Evolutionary conservation across 2,888 invertebrate genomes (phyloP), one percentile per base, ranked within the genome.

Genomic region (Campoletis raptor): DNA sequence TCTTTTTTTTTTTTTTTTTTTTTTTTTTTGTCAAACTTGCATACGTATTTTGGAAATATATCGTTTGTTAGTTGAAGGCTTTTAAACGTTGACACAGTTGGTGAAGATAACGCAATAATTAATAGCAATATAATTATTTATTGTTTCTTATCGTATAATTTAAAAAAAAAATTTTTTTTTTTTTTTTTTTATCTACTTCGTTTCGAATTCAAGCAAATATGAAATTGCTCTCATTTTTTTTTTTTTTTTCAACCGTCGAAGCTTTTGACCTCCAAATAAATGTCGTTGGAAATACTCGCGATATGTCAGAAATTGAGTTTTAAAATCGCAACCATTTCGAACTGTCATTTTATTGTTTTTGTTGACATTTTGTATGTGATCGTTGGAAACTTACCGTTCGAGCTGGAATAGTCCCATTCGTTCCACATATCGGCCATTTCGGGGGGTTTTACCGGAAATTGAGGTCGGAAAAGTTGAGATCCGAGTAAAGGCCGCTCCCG

Each of bases 321-420:
- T 15, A 1, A 15, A 30, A 30, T 61, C 10, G 67, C n/a, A 18
- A 40, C 9, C 12, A 30, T 21, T 8, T 18, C 8, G 9, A 9
- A 8, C 21, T 21, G 9, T 37, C 9, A n/a, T 37, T 18, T 54
- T n/a, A n/a, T 54, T 73, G 7, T 37, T 30, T 30, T 30, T 1
- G n/a, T 66, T 66, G 45, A 70, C 21, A 10, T 5, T 5, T 72
- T 4, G 36, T n/a, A 52, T 40, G 12, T 15, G 0, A 21, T 21
- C 6, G 18, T 40, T 7, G 15, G 21, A 37, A 21, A 95, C 95
- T 95, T 92, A 96, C 96, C 96, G 93, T 96, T 96, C 89, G 95
- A 95, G 91, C 95, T 94, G 90, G 95, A 95, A 94, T 96, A 96
- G 94, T 96, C 96, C 96, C 96, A 96, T 85, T 95, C 95, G 90